A percentile compares a stretch with the other conserved stretches of the same genome.
Conservation (phyloP, 2,797 vertebrate genomes). For the Lithobates pipiens region DNA sequence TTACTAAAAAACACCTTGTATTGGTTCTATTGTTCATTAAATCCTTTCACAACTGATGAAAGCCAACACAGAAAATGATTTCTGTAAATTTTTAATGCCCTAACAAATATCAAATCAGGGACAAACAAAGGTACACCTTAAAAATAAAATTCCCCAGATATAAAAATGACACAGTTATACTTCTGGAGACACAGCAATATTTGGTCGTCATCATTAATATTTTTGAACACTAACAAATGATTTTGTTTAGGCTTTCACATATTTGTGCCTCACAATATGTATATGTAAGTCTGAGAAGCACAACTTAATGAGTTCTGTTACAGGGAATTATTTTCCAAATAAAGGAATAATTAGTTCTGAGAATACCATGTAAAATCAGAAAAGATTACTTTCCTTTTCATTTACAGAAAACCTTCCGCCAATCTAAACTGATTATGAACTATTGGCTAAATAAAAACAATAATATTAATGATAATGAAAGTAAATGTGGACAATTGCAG, state of each 20-base stretch:
- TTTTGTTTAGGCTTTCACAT: constrained; percentile 6
- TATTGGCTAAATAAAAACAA: constrained; percentile 25
- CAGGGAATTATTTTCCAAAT: constrained; percentile 53
- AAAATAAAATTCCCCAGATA: not conserved
- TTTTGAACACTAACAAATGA: not conserved
- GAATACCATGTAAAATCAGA: constrained; percentile 53
- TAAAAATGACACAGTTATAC: no score
- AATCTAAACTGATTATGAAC: constrained; percentile 38
- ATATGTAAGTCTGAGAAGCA: constrained; percentile 11
- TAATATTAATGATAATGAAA: constrained; percentile 5
- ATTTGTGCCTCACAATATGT: constrained; percentile 11
- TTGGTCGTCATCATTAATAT: not conserved
- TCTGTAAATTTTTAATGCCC: not conserved
- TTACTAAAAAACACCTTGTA: constrained; percentile 11
- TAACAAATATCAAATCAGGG: not conserved
- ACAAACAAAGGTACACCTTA: not conserved
- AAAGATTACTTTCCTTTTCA: constrained; percentile 51
- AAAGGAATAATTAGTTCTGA: constrained; percentile 50
- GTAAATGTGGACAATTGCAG: not conserved
- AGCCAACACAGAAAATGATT: not conserved
- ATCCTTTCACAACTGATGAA: not conserved
- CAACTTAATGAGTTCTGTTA: constrained; percentile 50
- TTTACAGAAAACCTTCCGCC: constrained; percentile 42
- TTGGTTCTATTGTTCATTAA: constrained; percentile 13
- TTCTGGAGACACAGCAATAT: not conserved